Conservation (phyloP, 2,113 vertebrate species). For the Ifrita kowaldi region DNA sequence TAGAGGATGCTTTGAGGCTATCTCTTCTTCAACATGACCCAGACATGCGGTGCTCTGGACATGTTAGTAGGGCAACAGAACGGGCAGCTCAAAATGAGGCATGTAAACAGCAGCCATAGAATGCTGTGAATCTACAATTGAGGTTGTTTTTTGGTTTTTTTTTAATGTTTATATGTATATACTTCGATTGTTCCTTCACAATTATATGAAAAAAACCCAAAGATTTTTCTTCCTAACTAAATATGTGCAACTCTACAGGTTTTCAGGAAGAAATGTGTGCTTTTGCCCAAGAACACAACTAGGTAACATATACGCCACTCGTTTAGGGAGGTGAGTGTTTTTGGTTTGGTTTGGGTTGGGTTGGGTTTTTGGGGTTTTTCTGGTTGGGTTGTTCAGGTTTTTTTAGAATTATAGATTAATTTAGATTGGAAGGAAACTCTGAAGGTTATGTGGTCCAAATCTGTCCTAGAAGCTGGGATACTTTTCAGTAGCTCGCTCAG, state of each 20-base stretch:
- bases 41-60: neutral
- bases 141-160: neutral
- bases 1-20: neutral
- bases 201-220: rapidly evolving
- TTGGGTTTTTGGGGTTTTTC: neutral
- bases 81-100: neutral
- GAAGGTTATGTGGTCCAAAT: neutral
- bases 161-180: neutral
- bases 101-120: neutral
- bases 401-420: neutral
- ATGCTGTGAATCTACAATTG: neutral
- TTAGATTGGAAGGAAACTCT: neutral
- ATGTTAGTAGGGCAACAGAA: neutral
- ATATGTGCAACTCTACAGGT: neutral
- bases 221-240: neutral
- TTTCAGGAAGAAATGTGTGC: neutral
- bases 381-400: too few relatives aligned
- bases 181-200: neutral
- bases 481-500: neutral
- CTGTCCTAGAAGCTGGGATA: neutral
- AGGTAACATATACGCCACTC: neutral
- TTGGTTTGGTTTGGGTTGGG: neutral
- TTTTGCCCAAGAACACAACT: neutral
- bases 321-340: neutral
- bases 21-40: neutral